A percentile compares a stretch with the other conserved stretches of the same genome.
phyloP scores from a whole-genome alignment of 2,888 invertebrate species.

The Ornithoptera priamus region DNA sequence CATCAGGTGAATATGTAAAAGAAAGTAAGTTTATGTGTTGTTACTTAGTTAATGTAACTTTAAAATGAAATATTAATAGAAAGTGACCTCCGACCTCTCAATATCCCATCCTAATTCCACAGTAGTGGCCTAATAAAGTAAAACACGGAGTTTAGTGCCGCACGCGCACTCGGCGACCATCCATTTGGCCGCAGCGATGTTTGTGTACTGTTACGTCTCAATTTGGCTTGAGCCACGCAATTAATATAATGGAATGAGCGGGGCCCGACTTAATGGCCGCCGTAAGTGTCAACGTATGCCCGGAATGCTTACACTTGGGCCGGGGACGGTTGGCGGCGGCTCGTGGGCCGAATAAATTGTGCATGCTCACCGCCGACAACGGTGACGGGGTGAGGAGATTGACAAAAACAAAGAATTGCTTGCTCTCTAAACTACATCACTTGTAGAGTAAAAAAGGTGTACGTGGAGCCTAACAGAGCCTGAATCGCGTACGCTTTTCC shows the following conservation, averaged over 20 bases:
- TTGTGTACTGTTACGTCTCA: slow-evolving; percentile 29
- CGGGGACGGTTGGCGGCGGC: not conserved
- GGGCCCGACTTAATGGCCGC: slow-evolving; percentile 21
- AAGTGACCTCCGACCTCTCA: not conserved
- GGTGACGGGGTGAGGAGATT: too few relatives aligned
- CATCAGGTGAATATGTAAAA: too few relatives aligned
- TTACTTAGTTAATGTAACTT: too few relatives aligned
- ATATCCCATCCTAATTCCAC: not conserved
- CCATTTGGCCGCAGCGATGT: slow-evolving; percentile 22
- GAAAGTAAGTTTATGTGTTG: too few relatives aligned
- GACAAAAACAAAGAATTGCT: too few relatives aligned
- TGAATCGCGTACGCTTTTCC: too few relatives aligned
- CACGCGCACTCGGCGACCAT: slow-evolving; percentile 21
- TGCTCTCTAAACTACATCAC: too few relatives aligned
- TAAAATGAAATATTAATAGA: not conserved
- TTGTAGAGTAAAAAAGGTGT: too few relatives aligned
- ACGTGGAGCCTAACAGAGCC: too few relatives aligned
- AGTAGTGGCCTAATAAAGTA: slow-evolving; percentile 23
- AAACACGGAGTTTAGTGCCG: slow-evolving; percentile 26
- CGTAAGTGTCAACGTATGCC: slow-evolving; percentile 27
- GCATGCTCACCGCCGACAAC: too few relatives aligned
- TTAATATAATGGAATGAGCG: slow-evolving; percentile 42
- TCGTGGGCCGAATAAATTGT: too few relatives aligned
- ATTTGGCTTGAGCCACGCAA: slow-evolving; percentile 36
- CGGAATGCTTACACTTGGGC: slow-evolving; percentile 2